A percentile compares a stretch with the other conserved stretches of the same genome.
Evolutionary conservation across 2,113 vertebrate genomes (phyloP).

Genomic region (Odontesthes bonariensis): DNA sequence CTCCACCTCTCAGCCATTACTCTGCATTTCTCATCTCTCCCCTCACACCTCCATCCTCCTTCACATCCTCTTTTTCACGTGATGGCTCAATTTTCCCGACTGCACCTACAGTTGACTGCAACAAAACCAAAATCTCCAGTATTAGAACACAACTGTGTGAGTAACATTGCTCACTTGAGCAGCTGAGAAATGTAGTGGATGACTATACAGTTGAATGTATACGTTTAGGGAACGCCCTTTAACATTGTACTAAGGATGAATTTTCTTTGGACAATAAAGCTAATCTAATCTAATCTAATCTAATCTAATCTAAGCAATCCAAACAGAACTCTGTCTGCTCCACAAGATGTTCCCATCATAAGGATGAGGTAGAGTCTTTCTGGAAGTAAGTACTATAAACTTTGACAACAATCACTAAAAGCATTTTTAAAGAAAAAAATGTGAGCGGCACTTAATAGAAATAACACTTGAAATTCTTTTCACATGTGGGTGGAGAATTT

Average conservation of each 20-base stretch:
- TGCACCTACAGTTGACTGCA: constrained; percentile 29
- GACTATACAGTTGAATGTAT: neutral
- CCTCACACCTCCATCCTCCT: constrained; percentile 14
- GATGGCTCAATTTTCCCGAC: constrained; percentile 11
- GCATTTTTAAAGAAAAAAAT: neutral
- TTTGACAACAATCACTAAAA: neutral
- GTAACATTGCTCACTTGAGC: constrained; percentile 26
- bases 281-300: neutral
- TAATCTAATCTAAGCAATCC: neutral
- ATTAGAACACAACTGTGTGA: constrained; percentile 44
- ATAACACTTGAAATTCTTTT: neutral
- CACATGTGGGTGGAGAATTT: neutral
- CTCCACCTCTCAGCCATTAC: constrained; percentile 50
- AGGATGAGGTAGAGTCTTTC: neutral
- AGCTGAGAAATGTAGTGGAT: neutral
- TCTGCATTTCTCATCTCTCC: constrained; percentile 24
- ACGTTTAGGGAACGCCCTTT: no score
- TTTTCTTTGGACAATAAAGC: neutral
- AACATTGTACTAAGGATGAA: neutral
- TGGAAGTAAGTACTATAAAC: neutral
- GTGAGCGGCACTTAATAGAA: neutral
- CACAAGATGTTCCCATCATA: neutral
- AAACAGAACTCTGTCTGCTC: neutral
- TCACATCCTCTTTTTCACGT: constrained; percentile 48
- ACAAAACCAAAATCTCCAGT: constrained; percentile 3